These are phyloP conservation scores for Drosophila pseudoobscura DNA, from an alignment of 1,140 invertebrate species.

Conservation along the genomic window DNA sequence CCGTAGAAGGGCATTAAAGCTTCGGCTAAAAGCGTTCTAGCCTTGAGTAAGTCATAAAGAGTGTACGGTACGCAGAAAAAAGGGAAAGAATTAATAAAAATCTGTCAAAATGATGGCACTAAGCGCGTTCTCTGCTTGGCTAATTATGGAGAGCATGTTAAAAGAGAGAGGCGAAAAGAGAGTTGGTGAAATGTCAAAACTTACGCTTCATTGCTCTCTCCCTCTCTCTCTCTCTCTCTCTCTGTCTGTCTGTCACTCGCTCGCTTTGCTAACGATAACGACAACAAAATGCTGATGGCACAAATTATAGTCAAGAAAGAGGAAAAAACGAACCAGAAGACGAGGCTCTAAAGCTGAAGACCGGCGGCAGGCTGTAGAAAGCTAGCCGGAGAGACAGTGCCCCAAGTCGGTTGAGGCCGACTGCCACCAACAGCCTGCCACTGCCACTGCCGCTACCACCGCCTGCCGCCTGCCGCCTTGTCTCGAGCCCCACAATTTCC, in stretches of 20 bases:
- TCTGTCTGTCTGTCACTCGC: slow-evolving; percentile 16
- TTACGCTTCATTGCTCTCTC: slow-evolving; percentile 67
- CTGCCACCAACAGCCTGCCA: slow-evolving; percentile 1
- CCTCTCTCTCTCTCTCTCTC: neutral
- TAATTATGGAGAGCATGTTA: slow-evolving; percentile 62
- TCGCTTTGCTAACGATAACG: slow-evolving; percentile 68
- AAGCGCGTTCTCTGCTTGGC: slow-evolving; percentile 20
- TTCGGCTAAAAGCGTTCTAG: too few relatives aligned
- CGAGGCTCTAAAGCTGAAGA: slow-evolving; percentile 51
- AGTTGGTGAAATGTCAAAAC: slow-evolving; percentile 68
- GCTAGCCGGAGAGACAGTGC: slow-evolving; percentile 60
- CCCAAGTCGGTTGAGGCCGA: slow-evolving; percentile 29
- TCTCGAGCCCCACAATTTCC: slow-evolving; percentile 75
- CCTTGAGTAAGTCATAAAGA: slow-evolving; percentile 72
- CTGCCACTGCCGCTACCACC: slow-evolving; percentile 10
- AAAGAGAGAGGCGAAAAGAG: slow-evolving; percentile 42
- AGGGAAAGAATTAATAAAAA: slow-evolving; percentile 58
- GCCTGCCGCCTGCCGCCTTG: slow-evolving; percentile 40
- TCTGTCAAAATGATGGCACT: slow-evolving; percentile 40
- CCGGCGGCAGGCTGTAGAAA: slow-evolving; percentile 68
- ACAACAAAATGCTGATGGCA: slow-evolving; percentile 77
- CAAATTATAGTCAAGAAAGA: slow-evolving; percentile 74
- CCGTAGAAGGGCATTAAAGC: too few relatives aligned
- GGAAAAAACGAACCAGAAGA: slow-evolving; percentile 34
- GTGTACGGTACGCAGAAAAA: neutral